A percentile compares a stretch with the other conserved stretches of the same genome.
phyloP scores from a whole-genome alignment of 2,113 vertebrate genomes.

The Percina caprodes region DNA sequence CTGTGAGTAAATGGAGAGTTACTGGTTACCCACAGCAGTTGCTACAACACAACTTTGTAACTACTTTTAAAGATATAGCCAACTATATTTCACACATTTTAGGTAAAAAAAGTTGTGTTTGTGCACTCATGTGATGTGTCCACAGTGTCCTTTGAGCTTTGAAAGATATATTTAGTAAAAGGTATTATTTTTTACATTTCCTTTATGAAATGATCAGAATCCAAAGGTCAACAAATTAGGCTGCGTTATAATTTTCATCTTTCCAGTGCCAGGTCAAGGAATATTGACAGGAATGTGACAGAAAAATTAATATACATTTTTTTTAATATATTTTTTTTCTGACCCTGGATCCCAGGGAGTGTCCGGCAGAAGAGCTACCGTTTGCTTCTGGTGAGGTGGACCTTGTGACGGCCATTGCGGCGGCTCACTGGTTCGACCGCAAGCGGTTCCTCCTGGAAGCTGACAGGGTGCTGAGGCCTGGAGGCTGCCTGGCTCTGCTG shows the following conservation, averaged over 20 bases:
- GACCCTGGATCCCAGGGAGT: conserved; percentile 46
- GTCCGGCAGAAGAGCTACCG: conserved; percentile 83
- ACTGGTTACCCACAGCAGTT: not conserved
- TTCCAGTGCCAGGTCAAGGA: too few species aligned
- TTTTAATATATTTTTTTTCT: not conserved
- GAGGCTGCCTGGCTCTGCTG: conserved; percentile 83
- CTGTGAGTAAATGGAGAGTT: too few species aligned
- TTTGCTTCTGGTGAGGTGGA: conserved; percentile 73
- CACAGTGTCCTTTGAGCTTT: not conserved
- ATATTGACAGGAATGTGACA: not conserved
- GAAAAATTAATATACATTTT: too few species aligned
- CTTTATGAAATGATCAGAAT: not conserved
- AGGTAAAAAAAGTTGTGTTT: not conserved
- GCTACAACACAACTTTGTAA: not conserved
- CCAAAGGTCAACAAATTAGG: not conserved
- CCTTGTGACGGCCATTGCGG: conserved; percentile 80
- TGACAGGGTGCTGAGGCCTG: conserved; percentile 75
- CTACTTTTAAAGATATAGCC: not conserved
- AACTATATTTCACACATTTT: not conserved
- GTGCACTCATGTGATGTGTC: too few species aligned
- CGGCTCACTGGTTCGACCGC: conserved; percentile 85
- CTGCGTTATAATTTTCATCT: too few species aligned
- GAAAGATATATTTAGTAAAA: not conserved
- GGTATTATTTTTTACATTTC: too few species aligned
- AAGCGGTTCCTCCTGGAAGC: conserved; percentile 81